Conservation (phyloP, 2,888 invertebrate genomes). For the Poecilus cupreus region DNA sequence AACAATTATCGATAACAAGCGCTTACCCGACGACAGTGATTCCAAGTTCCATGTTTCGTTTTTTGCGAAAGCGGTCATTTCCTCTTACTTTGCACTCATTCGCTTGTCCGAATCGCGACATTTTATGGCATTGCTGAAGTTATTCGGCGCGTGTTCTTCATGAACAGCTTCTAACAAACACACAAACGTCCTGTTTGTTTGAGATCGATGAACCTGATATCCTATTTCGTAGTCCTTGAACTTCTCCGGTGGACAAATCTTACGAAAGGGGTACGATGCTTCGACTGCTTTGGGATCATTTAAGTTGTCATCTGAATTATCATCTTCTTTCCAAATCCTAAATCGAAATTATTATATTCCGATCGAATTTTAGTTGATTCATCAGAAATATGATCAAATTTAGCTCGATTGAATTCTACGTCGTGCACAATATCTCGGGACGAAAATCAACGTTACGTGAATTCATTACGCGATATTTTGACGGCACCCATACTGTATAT, state of each 20-base stretch:
- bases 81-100: constrained; percentile 60
- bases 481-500: constrained; percentile 58
- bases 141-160: not conserved
- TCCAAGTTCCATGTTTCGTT: constrained; percentile 52
- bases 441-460: constrained; percentile 59
- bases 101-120: constrained; percentile 60
- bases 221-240: constrained; percentile 28
- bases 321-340: not conserved
- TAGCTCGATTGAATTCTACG: constrained; percentile 12
- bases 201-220: constrained; percentile 6
- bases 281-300: not conserved
- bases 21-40: constrained; percentile 55
- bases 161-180: constrained; percentile 39
- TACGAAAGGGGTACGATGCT: not conserved
- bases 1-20: constrained; percentile 47
- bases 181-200: constrained; percentile 49
- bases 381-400: not conserved
- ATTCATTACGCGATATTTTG: constrained; percentile 47
- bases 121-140: constrained; percentile 26
- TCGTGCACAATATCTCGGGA: constrained; percentile 57
- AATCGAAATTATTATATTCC: not conserved
- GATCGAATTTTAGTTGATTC: not conserved
- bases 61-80: constrained; percentile 57
- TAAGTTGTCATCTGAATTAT: not conserved
- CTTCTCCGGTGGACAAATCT: not conserved